These are phyloP conservation scores for cattle (Bos taurus) DNA, from an alignment of 2,113 vertebrate species.

Conservation along the genomic window ARS-UCD2.0 NC_037337.1:68608001-68608500, in stretches of 20 bases:
- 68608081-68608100: background rate
- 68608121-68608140: background rate
- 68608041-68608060: background rate
- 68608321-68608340: background rate
- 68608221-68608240: background rate
- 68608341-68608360: background rate
- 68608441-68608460: background rate
- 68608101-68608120: background rate
- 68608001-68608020: background rate
- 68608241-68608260: background rate
- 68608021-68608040: background rate
- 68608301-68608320: background rate
- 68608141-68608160: background rate
- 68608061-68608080: background rate
- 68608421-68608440: background rate
- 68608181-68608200: background rate
- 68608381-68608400: background rate
- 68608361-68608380: background rate
- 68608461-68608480: background rate
- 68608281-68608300: background rate
- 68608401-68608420: background rate
- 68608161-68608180: background rate
- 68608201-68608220: background rate
- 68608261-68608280: background rate
- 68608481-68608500: background rate